Evolutionary conservation across 2,888 invertebrate species (phyloP).

Genomic region (Drosophila ustulata): DNA sequence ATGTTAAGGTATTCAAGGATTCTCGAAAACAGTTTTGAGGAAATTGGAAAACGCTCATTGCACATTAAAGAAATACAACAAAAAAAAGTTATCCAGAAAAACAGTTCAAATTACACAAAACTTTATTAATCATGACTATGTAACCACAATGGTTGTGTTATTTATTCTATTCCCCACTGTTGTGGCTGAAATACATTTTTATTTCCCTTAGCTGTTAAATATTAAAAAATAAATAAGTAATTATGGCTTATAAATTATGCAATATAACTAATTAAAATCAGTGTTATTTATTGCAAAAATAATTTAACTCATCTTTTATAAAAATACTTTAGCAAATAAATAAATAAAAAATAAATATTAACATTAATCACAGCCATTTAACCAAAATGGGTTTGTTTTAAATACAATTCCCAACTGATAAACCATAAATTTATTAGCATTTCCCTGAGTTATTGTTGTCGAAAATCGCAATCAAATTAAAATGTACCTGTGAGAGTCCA

Average conservation of each 20-base stretch:
- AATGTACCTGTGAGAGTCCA: slow-evolving; percentile 5
- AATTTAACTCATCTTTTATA: no score
- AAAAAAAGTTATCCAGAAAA: no score
- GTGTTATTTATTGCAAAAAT: no score
- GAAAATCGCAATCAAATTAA: background rate
- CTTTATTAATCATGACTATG: background rate
- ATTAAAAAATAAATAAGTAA: background rate
- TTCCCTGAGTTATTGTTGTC: background rate
- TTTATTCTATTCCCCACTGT: background rate
- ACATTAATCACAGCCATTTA: no score
- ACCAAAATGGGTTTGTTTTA: background rate
- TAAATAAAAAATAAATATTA: no score
- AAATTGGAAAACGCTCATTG: no score
- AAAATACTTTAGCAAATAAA: no score
- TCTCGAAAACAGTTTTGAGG: no score
- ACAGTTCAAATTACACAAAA: background rate
- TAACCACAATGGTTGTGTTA: background rate
- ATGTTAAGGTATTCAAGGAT: background rate
- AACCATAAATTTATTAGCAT: background rate
- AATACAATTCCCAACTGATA: background rate
- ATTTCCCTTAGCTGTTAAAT: no score
- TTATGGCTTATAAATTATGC: no score
- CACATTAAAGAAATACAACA: no score
- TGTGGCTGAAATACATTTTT: background rate
- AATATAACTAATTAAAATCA: no score